Evolutionary conservation across 1,140 invertebrate species (phyloP).

Genomic region (Ceratitis capitata): DNA sequence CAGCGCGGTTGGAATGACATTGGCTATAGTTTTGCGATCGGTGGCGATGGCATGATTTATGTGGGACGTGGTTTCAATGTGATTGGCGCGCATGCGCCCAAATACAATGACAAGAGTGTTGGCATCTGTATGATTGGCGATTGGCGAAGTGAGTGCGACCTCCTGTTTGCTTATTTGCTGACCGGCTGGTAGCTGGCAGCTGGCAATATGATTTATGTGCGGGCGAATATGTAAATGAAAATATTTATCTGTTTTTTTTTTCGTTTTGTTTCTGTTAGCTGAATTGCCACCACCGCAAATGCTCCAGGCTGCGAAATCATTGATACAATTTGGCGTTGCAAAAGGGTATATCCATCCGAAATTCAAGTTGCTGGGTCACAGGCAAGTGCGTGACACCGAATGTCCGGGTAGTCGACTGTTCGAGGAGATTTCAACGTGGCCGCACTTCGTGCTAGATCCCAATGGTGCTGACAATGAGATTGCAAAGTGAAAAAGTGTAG

Average conservation of each 20-base stretch:
- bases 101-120: constrained; percentile 76
- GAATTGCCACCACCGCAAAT: constrained; percentile 70
- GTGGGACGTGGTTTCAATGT: constrained; percentile 79
- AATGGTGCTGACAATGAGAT: constrained; percentile 41
- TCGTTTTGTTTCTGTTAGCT: constrained; percentile 62
- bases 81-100: constrained; percentile 76
- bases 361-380: constrained; percentile 76
- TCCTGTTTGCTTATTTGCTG: too few species aligned
- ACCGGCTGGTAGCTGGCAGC: too few species aligned
- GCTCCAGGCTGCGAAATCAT: constrained; percentile 69
- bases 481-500: background rate
- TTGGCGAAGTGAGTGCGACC: constrained; percentile 69
- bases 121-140: constrained; percentile 80
- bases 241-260: constrained; percentile 23
- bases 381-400: constrained; percentile 74
- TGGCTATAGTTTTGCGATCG: constrained; percentile 82
- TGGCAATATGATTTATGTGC: background rate
- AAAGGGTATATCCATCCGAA: constrained; percentile 69
- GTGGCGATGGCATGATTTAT: constrained; percentile 80
- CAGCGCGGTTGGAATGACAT: constrained; percentile 75
- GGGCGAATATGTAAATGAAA: background rate
- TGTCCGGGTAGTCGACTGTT: constrained; percentile 76
- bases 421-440: constrained; percentile 73
- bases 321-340: constrained; percentile 73
- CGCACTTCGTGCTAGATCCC: constrained; percentile 67